Conservation (phyloP, 30 jellyfish, hydroid and myxozoan species). For the Phacellophora camtschatica region DNA sequence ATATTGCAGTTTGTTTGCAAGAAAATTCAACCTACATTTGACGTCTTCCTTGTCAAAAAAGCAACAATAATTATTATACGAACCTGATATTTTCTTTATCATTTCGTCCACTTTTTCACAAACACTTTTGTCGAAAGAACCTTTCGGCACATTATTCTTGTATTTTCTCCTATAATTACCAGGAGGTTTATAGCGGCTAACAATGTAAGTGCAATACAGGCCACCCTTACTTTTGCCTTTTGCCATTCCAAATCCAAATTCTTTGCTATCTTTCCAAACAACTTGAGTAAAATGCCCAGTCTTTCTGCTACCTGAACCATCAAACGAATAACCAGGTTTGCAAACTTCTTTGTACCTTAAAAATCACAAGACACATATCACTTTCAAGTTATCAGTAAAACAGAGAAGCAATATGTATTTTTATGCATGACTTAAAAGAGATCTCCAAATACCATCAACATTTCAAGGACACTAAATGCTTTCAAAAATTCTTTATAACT, state of each 20-base stretch:
- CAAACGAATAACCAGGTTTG: slow-evolving; percentile 46
- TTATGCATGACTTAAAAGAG: too few species aligned
- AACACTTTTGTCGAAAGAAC: slow-evolving; percentile 4
- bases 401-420: too few species aligned
- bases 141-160: slow-evolving; percentile 52
- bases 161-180: slow-evolving; percentile 52
- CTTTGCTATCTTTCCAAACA: slow-evolving; percentile 64
- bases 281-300: slow-evolving; percentile 74
- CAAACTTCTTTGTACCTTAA: slow-evolving; percentile 90
- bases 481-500: too few species aligned
- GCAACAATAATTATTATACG: too few species aligned
- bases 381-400: too few species aligned
- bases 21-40: too few species aligned
- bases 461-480: too few species aligned
- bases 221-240: slow-evolving; percentile 21
- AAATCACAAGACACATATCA: too few species aligned
- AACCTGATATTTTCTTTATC: not conserved
- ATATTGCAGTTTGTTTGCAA: too few species aligned
- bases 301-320: slow-evolving; percentile 7
- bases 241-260: slow-evolving; percentile 76
- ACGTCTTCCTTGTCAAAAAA: too few species aligned
- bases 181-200: slow-evolving; percentile 56
- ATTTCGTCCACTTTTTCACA: slow-evolving; percentile 21
- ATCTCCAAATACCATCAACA: too few species aligned
- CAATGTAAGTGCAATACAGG: slow-evolving; percentile 73